Conservation (phyloP, 1,140 invertebrate genomes). For the Drosophila athabasca region DNA sequence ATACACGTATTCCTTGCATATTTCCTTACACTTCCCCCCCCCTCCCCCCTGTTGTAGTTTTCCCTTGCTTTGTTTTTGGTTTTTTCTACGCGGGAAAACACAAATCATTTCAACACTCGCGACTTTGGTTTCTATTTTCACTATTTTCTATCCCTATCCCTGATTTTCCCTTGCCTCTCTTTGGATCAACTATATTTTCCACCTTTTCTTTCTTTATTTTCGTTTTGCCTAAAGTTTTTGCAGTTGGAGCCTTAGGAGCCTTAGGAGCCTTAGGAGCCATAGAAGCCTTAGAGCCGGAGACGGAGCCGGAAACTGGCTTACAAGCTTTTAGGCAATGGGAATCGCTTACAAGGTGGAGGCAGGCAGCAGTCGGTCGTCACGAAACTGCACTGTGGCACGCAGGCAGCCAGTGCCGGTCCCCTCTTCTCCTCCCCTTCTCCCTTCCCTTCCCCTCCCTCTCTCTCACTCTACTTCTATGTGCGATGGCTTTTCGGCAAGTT, state of each 20-base stretch:
- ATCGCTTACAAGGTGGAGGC: conserved; percentile 68
- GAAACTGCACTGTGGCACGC: conserved; percentile 76
- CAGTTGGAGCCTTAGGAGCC: not conserved
- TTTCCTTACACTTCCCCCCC: not conserved
- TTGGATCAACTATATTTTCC: no score
- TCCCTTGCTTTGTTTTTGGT: not conserved
- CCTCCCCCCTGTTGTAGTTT: not conserved
- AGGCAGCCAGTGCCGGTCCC: conserved; percentile 16
- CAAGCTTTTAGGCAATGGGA: conserved; percentile 82
- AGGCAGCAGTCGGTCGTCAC: conserved; percentile 50
- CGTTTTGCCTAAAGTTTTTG: conserved; percentile 20
- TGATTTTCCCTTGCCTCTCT: not conserved
- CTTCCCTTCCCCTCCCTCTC: not conserved
- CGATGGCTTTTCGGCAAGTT: conserved; percentile 59
- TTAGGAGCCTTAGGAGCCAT: no score
- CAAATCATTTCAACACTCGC: no score
- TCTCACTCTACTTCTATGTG: not conserved
- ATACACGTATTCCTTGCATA: not conserved
- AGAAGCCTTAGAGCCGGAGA: conserved; percentile 1
- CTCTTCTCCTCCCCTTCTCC: conserved; percentile 16
- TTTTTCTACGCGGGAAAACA: no score
- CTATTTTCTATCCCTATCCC: conserved; percentile 9
- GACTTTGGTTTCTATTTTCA: no score
- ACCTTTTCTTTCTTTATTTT: no score
- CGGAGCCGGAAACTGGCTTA: conserved; percentile 76